These are phyloP conservation scores for Notiomystis cincta DNA, from an alignment of 2,113 vertebrate genomes.

Conservation along the genomic window DNA sequence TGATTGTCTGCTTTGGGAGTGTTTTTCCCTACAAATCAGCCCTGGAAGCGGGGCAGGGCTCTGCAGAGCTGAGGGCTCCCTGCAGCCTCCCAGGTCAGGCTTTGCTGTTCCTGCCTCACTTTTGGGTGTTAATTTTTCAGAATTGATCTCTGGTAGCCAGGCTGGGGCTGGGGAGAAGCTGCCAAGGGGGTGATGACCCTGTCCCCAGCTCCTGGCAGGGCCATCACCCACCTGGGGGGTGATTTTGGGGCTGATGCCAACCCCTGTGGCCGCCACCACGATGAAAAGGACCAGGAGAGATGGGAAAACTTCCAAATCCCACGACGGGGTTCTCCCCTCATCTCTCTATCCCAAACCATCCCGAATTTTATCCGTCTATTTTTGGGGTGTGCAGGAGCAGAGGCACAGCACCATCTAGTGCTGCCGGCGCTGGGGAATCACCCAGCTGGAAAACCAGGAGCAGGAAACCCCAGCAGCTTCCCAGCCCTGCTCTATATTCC, in stretches of 20 bases:
- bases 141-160: not conserved
- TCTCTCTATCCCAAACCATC: not conserved
- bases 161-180: not conserved
- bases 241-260: not conserved
- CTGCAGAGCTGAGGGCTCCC: not conserved
- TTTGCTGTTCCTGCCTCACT: not conserved
- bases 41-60: not conserved
- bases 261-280: fast-evolving
- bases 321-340: fast-evolving
- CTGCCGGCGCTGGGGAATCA: not conserved
- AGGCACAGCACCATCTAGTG: not conserved
- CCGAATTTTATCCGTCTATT: fast-evolving
- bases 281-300: fast-evolving
- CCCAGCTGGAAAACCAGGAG: not conserved
- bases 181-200: not conserved
- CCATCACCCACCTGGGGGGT: fast-evolving
- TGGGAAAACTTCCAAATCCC: not conserved
- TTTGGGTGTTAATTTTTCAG: fast-evolving
- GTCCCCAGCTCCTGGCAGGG: not conserved
- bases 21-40: not conserved
- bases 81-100: fast-evolving
- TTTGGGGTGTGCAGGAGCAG: not conserved
- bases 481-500: not conserved
- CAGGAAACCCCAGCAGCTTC: not conserved
- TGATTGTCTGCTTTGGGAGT: fast-evolving